Evolutionary conservation across 2,888 invertebrate genomes (phyloP).

Genomic region (Lasioglossum lativentre): DNA sequence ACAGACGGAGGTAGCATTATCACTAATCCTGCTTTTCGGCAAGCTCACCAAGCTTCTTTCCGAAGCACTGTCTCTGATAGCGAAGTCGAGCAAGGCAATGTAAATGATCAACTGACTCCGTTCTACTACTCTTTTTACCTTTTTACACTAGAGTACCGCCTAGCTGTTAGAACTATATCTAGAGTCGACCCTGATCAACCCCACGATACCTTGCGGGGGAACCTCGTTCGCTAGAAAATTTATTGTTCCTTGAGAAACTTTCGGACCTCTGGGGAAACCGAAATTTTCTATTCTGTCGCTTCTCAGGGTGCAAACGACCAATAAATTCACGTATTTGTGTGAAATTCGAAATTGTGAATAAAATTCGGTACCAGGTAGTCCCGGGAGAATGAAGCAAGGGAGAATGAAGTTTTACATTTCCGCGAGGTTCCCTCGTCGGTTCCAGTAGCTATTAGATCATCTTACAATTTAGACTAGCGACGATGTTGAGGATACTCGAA

Average conservation of each 20-base stretch:
- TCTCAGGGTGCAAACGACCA: background rate
- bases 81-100: conserved; percentile 95
- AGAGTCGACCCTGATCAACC: conserved; percentile 22
- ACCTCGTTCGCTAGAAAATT: background rate
- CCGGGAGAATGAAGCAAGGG: background rate
- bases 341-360: background rate
- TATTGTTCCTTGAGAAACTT: background rate
- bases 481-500: conserved; percentile 16
- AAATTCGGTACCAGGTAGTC: background rate
- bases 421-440: background rate
- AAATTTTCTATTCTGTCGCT: background rate
- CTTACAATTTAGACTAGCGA: conserved; percentile 1
- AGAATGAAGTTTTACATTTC: background rate
- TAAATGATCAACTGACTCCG: conserved; percentile 84
- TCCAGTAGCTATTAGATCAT: background rate
- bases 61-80: conserved; percentile 97
- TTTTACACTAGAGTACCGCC: conserved; percentile 29
- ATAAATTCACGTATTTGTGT: background rate
- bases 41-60: conserved; percentile 90
- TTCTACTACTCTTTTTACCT: conserved; percentile 29
- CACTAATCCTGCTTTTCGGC: conserved; percentile 91
- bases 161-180: conserved; percentile 13
- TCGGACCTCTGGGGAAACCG: background rate
- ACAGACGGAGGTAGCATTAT: conserved; percentile 93
- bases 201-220: background rate